These are phyloP conservation scores for Drosophila varians DNA, from an alignment of 1,140 invertebrate genomes.

Conservation along the genomic window DNA sequence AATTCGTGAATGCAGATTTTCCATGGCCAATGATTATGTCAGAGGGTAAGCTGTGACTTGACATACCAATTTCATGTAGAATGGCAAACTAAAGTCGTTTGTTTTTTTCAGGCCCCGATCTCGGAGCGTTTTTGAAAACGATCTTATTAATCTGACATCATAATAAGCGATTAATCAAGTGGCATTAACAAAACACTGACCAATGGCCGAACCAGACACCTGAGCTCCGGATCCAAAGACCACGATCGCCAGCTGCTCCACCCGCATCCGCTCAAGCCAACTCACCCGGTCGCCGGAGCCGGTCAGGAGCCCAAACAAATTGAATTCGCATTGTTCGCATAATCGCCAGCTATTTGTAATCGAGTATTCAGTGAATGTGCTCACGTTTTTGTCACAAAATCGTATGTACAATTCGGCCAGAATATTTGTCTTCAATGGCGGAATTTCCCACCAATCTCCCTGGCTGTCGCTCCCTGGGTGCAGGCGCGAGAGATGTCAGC, in stretches of 20 bases:
- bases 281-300: slow-evolving; percentile 24
- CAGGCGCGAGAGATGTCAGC: slow-evolving; percentile 19
- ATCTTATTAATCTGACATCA: slow-evolving; percentile 83
- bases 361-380: slow-evolving; percentile 57
- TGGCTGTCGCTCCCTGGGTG: slow-evolving; percentile 3
- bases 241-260: slow-evolving; percentile 60
- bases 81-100: slow-evolving; percentile 19
- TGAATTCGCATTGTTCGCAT: slow-evolving; percentile 77
- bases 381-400: slow-evolving; percentile 76
- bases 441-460: slow-evolving; percentile 12
- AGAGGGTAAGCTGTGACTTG: slow-evolving; percentile 26
- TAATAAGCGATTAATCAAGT: slow-evolving; percentile 80
- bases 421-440: slow-evolving; percentile 31
- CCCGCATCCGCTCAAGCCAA: slow-evolving; percentile 22
- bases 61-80: slow-evolving; percentile 28
- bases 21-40: slow-evolving; percentile 39
- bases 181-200: slow-evolving; percentile 73
- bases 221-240: slow-evolving; percentile 35
- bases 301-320: slow-evolving; percentile 68
- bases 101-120: slow-evolving; percentile 35
- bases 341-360: slow-evolving; percentile 70
- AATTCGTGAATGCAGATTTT: neutral
- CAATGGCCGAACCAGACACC: slow-evolving; percentile 61
- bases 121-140: slow-evolving; percentile 71
- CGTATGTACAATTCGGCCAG: slow-evolving; percentile 56